Evolutionary conservation across 2,888 invertebrate species (phyloP).

Genomic region (Leptopterna dolabrata): DNA sequence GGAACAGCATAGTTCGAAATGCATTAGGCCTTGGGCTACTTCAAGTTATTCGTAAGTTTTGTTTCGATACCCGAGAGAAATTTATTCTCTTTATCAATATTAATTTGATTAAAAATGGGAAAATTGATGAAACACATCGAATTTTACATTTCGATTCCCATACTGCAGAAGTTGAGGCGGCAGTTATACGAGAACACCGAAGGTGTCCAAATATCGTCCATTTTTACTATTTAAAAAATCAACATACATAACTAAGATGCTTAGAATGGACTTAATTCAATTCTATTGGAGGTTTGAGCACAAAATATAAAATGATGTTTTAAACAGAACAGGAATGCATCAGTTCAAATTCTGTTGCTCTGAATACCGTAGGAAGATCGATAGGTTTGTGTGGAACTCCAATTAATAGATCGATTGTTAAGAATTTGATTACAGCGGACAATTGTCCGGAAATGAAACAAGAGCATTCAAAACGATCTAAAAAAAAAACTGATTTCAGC

Average conservation of each 20-base stretch:
- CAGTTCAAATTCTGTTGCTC: no score
- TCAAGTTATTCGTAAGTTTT: neutral
- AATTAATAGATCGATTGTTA: no score
- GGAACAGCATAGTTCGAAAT: neutral
- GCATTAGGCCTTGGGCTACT: neutral
- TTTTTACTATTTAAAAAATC: neutral
- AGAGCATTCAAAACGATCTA: no score
- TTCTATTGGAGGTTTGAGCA: neutral
- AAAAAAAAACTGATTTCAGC: no score
- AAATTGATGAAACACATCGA: neutral
- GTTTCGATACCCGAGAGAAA: neutral
- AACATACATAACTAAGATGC: neutral
- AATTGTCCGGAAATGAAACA: no score
- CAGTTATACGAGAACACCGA: neutral
- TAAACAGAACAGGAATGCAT: no score
- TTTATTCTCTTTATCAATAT: neutral
- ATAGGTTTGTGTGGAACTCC: no score
- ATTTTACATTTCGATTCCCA: neutral
- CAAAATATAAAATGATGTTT: neutral
- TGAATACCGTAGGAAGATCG: no score
- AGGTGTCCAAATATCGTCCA: neutral
- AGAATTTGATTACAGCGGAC: no score
- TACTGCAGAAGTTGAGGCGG: neutral
- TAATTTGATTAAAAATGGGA: neutral
- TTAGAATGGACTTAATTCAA: neutral